Evolutionary conservation across 2,797 vertebrate genomes (phyloP).

Genomic region (Microcaecilia unicolor): DNA sequence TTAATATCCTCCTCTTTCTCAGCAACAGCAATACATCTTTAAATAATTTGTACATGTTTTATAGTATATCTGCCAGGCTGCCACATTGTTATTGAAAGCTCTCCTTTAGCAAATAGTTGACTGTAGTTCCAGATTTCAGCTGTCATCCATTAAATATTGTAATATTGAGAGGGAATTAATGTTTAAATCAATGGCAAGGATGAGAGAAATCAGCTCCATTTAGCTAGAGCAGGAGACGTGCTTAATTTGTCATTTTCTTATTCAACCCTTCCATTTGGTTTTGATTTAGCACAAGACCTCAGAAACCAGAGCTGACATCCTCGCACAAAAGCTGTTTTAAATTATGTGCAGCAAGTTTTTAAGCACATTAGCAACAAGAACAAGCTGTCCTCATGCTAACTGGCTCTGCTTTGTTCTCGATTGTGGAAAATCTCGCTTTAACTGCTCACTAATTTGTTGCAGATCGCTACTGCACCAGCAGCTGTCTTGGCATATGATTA

Average conservation of each 20-base stretch:
- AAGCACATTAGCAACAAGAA: slow-evolving; percentile 75
- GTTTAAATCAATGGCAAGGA: slow-evolving; percentile 44
- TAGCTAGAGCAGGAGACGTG: slow-evolving; percentile 29
- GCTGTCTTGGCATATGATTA: slow-evolving; percentile 64
- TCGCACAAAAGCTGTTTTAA: slow-evolving; percentile 59
- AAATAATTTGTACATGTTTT: slow-evolving; percentile 38
- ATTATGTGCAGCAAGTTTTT: slow-evolving; percentile 69
- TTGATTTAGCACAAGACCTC: slow-evolving; percentile 49
- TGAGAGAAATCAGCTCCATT: slow-evolving; percentile 10
- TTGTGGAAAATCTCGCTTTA: slow-evolving; percentile 78
- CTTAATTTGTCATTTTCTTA: slow-evolving; percentile 55
- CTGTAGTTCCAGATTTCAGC: slow-evolving; percentile 23
- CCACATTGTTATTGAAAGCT: slow-evolving; percentile 19
- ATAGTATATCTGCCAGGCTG: slow-evolving; percentile 4
- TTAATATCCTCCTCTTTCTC: slow-evolving; percentile 19
- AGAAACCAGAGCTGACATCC: slow-evolving; percentile 36
- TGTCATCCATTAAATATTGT: slow-evolving; percentile 44
- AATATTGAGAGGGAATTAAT: slow-evolving; percentile 41
- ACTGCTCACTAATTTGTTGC: slow-evolving; percentile 67
- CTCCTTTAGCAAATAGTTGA: slow-evolving; percentile 20
- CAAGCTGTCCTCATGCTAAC: slow-evolving; percentile 68
- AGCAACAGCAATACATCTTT: slow-evolving; percentile 32
- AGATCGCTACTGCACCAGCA: slow-evolving; percentile 65
- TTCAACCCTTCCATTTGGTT: slow-evolving; percentile 49
- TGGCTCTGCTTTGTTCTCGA: slow-evolving; percentile 70